Percentiles rank a stretch among this genome's conserved stretches.
Evolutionary conservation across 2,888 invertebrate species (phyloP).

Genomic region (Ctenicera cuprea): DNA sequence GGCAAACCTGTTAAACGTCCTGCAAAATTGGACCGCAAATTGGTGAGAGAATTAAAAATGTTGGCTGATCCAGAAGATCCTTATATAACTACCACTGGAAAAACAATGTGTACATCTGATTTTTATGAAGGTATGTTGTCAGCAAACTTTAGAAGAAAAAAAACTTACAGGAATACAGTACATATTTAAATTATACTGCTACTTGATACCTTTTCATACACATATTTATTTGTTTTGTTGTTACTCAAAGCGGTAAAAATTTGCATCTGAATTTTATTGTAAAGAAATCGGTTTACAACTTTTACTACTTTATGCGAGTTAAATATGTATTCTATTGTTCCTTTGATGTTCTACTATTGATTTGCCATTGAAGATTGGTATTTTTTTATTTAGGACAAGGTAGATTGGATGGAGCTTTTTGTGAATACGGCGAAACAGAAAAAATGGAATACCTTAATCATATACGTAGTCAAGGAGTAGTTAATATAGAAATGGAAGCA

Average conservation of each 20-base stretch:
- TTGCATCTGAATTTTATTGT: no score
- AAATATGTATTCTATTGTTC: no score
- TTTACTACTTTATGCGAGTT: no score
- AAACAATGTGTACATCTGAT: slow-evolving; percentile 97
- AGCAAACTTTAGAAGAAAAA: not conserved
- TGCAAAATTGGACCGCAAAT: slow-evolving; percentile 87
- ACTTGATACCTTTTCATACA: no score
- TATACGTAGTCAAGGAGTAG: slow-evolving; percentile 85
- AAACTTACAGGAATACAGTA: no score
- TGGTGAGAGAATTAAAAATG: slow-evolving; percentile 86
- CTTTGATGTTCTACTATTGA: no score
- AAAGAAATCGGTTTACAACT: no score
- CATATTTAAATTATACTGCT: no score
- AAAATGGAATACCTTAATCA: slow-evolving; percentile 91
- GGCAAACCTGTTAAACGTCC: slow-evolving; percentile 89
- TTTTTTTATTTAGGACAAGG: slow-evolving; percentile 84
- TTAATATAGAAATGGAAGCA: slow-evolving; percentile 98
- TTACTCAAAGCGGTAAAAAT: no score
- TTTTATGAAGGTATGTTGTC: slow-evolving; percentile 91
- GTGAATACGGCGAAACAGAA: slow-evolving; percentile 93
- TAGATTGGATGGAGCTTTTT: slow-evolving; percentile 96
- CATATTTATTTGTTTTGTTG: no score
- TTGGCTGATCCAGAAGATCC: slow-evolving; percentile 86
- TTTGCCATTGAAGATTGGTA: not conserved
- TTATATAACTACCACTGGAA: slow-evolving; percentile 91